Percentiles rank a stretch among this genome's conserved stretches.
These are phyloP conservation scores for Dendrolimus punctatus DNA, from an alignment of 1,140 invertebrate species.

Conservation along the genomic window DNA sequence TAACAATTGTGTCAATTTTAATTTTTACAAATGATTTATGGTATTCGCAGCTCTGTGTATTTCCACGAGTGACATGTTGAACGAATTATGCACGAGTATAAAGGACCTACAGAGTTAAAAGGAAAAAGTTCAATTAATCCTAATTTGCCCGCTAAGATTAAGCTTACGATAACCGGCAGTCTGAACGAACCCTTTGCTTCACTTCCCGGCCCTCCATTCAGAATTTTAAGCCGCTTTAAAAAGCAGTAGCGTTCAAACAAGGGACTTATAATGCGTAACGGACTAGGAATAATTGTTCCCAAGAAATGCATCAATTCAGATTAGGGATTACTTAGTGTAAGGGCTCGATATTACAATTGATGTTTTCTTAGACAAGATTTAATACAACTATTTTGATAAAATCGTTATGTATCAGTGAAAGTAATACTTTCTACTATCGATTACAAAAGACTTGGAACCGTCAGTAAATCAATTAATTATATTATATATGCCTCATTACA, in stretches of 20 bases:
- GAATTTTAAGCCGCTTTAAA: conserved; percentile 60
- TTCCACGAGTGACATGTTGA: conserved; percentile 43
- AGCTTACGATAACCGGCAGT: conserved; percentile 58
- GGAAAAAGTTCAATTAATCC: conserved; percentile 69
- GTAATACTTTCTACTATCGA: conserved; percentile 1
- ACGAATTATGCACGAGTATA: conserved; percentile 52
- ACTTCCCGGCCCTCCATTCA: conserved; percentile 44
- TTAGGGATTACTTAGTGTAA: conserved; percentile 18
- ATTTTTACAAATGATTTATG: conserved; percentile 2
- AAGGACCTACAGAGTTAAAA: conserved; percentile 49
- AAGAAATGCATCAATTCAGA: conserved; percentile 26
- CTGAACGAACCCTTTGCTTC: conserved; percentile 59
- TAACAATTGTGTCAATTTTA: too few species aligned
- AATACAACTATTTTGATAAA: conserved; percentile 3
- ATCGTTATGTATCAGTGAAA: conserved; percentile 7
- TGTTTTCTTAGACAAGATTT: conserved; percentile 8
- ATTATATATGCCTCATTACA: conserved; percentile 15
- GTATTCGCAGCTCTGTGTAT: conserved; percentile 32
- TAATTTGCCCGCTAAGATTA: conserved; percentile 67
- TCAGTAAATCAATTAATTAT: conserved; percentile 31
- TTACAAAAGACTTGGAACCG: not conserved
- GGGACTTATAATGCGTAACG: conserved; percentile 60
- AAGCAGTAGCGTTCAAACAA: conserved; percentile 57
- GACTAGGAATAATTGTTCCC: conserved; percentile 40
- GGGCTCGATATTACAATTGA: conserved; percentile 9